Conservation (phyloP, 2,797 vertebrate genomes). For the Mormyrus proboscirostris region DNA sequence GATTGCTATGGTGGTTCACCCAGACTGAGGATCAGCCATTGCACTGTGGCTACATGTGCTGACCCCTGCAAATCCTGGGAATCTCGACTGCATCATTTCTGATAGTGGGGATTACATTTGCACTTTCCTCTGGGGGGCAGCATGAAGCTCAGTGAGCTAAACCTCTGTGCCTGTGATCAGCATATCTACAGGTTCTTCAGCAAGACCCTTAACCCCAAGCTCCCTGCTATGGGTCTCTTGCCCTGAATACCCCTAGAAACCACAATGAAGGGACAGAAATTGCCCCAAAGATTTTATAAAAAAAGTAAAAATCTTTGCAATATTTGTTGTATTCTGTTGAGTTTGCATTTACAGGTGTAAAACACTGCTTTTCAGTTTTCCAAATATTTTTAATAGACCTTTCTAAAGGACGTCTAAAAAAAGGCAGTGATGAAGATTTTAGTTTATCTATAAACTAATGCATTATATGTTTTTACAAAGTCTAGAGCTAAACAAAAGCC, state of each 20-base stretch:
- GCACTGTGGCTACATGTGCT: neutral
- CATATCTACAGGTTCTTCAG: neutral
- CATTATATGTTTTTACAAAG: neutral
- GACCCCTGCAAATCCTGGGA: neutral
- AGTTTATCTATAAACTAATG: neutral
- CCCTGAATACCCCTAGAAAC: neutral
- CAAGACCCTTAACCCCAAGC: neutral
- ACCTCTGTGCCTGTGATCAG: neutral
- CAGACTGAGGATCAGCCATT: neutral
- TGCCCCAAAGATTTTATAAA: neutral
- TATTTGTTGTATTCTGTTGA: neutral
- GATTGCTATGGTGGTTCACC: neutral
- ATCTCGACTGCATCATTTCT: neutral
- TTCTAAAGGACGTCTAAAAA: neutral
- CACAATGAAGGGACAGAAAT: neutral
- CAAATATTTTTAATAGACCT: neutral
- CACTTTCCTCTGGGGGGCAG: neutral
- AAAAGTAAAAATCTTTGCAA: neutral
- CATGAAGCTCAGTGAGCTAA: neutral
- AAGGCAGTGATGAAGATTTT: neutral
- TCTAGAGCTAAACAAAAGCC: neutral
- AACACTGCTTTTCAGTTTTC: neutral
- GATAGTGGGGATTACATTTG: neutral
- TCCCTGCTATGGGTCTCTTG: neutral
- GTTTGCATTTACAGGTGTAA: neutral